Evolutionary conservation across 2,113 vertebrate species (phyloP), one percentile per base, ranked within the genome.

Genomic region (Neofelis nebulosa): DNA sequence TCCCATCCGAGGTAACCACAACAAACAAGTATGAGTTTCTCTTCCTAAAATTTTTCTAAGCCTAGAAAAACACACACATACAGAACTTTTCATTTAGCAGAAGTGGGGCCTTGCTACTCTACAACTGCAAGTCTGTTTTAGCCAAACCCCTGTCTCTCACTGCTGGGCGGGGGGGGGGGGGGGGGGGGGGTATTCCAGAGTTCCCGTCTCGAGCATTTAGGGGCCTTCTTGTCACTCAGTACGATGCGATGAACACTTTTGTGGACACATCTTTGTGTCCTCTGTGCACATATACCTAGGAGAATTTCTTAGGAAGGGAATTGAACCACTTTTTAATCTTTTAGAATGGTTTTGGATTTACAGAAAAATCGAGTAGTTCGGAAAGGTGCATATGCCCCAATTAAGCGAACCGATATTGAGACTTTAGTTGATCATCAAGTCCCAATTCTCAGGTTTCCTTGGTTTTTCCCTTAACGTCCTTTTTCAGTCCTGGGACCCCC

Each of bases 161-260:
- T 7, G 61, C 50, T 27, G 0, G 38, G 38, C 4, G 4, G 3
- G 3, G 50, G 19, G 41, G 38, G 38, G 4, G 3, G 3, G 50
- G 19, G 41, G 45, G 45, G 45, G 2, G 3, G n/a, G 12, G 61
- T 55, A 29, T 38, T 55, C 88, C n/a, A 23, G 29, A 27, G 15
- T 4, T 4, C 10, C 23, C 2, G 11, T 10, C 18, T 31, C 4
- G 55, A 33, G 29, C 31, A 7, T 7, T 25, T 23, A 23, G 45
- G 29, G 33, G 33, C 33, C 63, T 36, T 12, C 2, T 4, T 13
- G 19, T 73, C n/a, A 4, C 2, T n/a, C 7, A 29, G 23, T 7
- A 15, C 13, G 1, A 27, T 1, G 25, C 41, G 23, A 9, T 10
- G 41, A 48, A 31, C 29, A 45, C 23, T 5, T 29, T 13, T 76